Base-by-base conservation (phyloP, 2,888 invertebrate species). In the Hirtodrosophila duncani region DNA sequence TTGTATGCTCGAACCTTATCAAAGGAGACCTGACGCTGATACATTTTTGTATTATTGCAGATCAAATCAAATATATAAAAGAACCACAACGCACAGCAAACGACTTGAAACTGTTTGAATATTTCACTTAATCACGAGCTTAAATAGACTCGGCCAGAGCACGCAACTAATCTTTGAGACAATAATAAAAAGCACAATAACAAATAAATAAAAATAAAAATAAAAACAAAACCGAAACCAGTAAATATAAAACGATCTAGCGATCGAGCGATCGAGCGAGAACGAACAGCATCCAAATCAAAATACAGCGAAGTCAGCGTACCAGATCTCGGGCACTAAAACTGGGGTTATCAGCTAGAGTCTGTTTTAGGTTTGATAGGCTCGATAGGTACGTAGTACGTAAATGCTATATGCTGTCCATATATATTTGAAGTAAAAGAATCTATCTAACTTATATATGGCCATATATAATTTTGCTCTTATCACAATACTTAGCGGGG, bases 21-120 rank as follows among this genome's bases (percentile, higher is more conserved):
- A 57, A 84, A 84, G 42, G 85, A 85, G 26, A 61, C 66, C 69
- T 85, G 82, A 38, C 80, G 79, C 43, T 82, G 77, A 53, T 82
- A 83, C 83, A 83, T 83, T 59, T 78, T 68, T 11, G 27, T 23
- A 20, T 29, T 30, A n/a, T 20, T 11, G n/a, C 34, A 17, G 30
- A 27, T 21, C 38, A 21, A 38, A n/a, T 34, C 3, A 9, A 34
- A 24, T 11, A 24, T 48, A 10, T 37, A 16, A 63, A 45, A 55
- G 53, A 51, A 52, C 58, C 58, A n/a, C n/a, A n/a, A n/a, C n/a
- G 50, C 29, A 34, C 39, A 53, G 56, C 57, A 46, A 51, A 43
- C 57, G 64, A 46, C 33, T 68, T 31, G n/a, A 63, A 59, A 81
- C 81, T 81, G 81, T 69, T 52, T 77, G 53, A 30, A 59, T 21